phyloP scores from a whole-genome alignment of 2,113 vertebrate species.

The Xiphophorus maculatus region DNA sequence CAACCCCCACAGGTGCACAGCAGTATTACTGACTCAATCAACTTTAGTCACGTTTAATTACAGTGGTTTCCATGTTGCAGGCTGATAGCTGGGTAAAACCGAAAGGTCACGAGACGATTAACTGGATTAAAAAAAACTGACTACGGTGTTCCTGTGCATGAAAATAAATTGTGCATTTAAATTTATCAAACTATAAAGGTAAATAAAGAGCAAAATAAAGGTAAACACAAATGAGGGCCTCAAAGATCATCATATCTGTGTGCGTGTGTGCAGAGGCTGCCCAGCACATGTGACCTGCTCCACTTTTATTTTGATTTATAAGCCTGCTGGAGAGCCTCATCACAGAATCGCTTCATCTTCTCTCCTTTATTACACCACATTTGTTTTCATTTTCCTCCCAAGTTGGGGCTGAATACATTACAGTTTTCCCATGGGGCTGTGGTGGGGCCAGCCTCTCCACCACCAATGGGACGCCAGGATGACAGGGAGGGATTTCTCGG shows the following conservation, averaged over 20 bases:
- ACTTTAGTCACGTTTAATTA: constrained; percentile 27
- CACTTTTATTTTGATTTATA: constrained; percentile 82
- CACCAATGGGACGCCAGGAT: constrained; percentile 65
- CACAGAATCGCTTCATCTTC: constrained; percentile 80
- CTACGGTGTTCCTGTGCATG: neutral
- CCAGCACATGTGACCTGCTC: constrained; percentile 64
- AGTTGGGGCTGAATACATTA: constrained; percentile 80
- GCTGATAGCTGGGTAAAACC: constrained; percentile 8
- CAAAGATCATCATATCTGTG: neutral
- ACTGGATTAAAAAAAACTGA: neutral
- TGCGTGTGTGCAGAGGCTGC: neutral
- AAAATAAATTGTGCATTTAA: neutral
- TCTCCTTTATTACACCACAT: constrained; percentile 81
- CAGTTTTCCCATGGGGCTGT: constrained; percentile 71
- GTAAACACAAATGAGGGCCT: neutral
- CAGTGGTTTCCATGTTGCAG: constrained; percentile 10
- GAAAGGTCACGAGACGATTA: constrained; percentile 24
- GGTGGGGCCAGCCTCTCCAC: constrained; percentile 54
- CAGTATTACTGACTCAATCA: constrained; percentile 5
- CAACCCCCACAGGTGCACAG: constrained; percentile 55
- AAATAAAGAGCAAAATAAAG: neutral
- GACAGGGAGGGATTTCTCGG: constrained; percentile 64
- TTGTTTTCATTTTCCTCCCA: constrained; percentile 83
- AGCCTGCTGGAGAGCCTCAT: constrained; percentile 73
- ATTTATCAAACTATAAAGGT: neutral